Base-by-base conservation (phyloP, 2,888 invertebrate species). In the Nymphalis urticae region DNA sequence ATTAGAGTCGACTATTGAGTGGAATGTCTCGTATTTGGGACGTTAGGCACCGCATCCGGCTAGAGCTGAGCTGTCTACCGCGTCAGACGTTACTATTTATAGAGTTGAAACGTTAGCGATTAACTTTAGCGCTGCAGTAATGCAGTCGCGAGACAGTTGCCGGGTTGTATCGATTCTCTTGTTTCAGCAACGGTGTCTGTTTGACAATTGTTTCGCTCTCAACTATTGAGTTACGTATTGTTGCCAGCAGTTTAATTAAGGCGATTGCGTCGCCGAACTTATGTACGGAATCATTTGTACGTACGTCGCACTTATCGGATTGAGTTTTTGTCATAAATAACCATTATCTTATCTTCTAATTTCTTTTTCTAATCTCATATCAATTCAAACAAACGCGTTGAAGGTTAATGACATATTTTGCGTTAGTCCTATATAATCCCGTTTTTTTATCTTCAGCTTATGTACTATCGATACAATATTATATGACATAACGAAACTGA, bases 51-150 rank as follows among this genome's bases (percentile, higher is more conserved):
- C 68, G 62, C 72, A 68, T 73, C 73, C 75, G 75, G 75, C 70
- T 72, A 73, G 72, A 75, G 75, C 78, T 79, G 83, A 82, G 85
- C 84, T 82, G 90, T 90, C 91, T 90, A 86, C 82, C 81, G 83
- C 84, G 82, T 83, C 88, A 88, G 88, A 86, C 88, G 78, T 80
- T 79, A 86, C 89, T 91, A 91, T 90, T 88, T 89, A 90, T 90
- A 90, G 87, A 83, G 83, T 84, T 79, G 79, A 76, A 79, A 77
- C 77, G 77, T 73, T 80, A 61, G 82, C 84, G 84, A 87, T 87
- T 85, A 86, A 84, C 81, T 73, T 69, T 68, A 68, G 70, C 72
- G 64, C 68, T 72, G 69, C 74, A 73, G 73, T 75, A 69, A 65
- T 74, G 76, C 75, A 73, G 75, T 69, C 68, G 68, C 60, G 62